Evolutionary conservation across 2,888 invertebrate species (phyloP).

Genomic region (Heterodera filipjevi): DNA sequence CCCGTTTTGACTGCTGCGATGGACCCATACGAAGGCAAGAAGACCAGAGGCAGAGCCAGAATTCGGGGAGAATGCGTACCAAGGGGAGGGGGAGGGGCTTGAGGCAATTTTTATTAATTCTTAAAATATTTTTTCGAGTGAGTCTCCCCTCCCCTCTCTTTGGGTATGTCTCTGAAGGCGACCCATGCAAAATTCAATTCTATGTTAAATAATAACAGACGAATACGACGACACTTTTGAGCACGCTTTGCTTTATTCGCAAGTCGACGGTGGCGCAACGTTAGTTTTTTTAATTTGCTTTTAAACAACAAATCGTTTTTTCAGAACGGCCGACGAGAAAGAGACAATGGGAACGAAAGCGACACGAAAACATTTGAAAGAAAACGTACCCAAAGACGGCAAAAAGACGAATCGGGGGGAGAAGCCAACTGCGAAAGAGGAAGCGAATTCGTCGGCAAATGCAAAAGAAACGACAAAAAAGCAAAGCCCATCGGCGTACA

Average conservation of each 20-base stretch:
- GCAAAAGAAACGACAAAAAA: not conserved
- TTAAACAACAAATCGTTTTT: not conserved
- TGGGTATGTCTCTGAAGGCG: too few relatives aligned
- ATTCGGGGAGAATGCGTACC: too few relatives aligned
- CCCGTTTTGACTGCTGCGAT: slow-evolving; percentile 6
- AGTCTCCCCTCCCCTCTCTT: too few relatives aligned
- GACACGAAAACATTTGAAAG: not conserved
- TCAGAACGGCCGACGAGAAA: not conserved
- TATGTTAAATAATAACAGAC: slow-evolving; percentile 37
- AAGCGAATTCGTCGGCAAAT: not conserved
- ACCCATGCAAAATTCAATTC: slow-evolving; percentile 33
- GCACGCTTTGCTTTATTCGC: slow-evolving; percentile 39
- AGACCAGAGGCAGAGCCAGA: too few relatives aligned
- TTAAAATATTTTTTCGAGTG: too few relatives aligned
- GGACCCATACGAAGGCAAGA: slow-evolving; percentile 8
- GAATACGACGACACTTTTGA: slow-evolving; percentile 59
- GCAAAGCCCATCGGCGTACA: slow-evolving; percentile 7
- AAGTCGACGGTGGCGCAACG: slow-evolving; percentile 24
- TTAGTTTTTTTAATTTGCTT: not conserved
- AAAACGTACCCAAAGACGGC: not conserved
- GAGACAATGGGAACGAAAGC: not conserved
- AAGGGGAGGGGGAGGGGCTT: too few relatives aligned
- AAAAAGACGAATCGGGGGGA: not conserved
- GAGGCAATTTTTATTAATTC: too few relatives aligned
- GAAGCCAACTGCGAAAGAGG: not conserved